Evolutionary conservation across 2,113 vertebrate species (phyloP), one percentile per base, ranked within the genome.

Genomic region (Pionites leucogaster): DNA sequence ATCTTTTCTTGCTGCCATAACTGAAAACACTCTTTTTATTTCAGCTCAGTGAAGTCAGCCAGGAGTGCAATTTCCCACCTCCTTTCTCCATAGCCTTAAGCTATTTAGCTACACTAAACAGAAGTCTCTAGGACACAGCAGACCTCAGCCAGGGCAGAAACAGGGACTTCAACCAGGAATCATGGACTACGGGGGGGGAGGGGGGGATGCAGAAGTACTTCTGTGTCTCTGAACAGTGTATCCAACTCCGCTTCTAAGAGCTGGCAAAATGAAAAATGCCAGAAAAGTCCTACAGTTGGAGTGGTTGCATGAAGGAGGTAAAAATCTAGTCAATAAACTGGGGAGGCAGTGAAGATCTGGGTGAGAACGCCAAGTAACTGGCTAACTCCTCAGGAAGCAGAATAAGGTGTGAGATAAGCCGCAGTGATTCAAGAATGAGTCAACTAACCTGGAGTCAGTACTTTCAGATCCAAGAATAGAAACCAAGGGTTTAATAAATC

Each of bases 71-170:
- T 53, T 55, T 78, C 69, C 46, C 33, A 75, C 27, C 69, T 74
- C 47, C 42, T 39, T 72, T 91, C 63, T 91, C 67, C 39, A 53
- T 2, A 79, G 71, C 62, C 70, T 82, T 62, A 85, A 79, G 70
- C 74, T 83, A 71, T 49, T 57, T 25, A 18, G 46, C 57, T 79
- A 33, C 17, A 46, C 13, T 75, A 47, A 29, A 31, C 0, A 49
- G 33, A 84, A 68, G 47, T 52, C 90, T 90, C 86, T 82, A 87
- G 55, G 76, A 81, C 63, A 93, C 37, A 92, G 29, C 49, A 91
- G 25, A 64, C 37, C 39, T 75, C 82, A 81, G 64, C 16, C 79
- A 85, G 78, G 39, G 47, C 41, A 90, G 63, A 82, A 91, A 79
- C 23, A 88, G 15, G 13, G 44, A 69, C 33, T 55, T 76, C 42